phyloP scores from a whole-genome alignment of 2,797 vertebrate species.

The Nyctibius grandis region DNA sequence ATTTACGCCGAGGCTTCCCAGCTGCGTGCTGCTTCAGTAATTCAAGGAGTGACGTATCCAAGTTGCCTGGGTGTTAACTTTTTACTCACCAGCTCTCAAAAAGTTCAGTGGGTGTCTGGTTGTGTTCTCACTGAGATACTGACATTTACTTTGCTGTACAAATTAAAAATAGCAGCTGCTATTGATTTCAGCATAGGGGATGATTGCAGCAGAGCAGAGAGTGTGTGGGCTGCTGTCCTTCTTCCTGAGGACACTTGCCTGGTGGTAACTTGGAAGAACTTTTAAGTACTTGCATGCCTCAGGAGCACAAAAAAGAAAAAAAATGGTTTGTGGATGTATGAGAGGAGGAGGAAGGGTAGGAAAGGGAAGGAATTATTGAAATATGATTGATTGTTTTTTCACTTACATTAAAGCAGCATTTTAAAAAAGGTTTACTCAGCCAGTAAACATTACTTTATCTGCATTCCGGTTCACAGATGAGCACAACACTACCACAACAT shows the following conservation, averaged over 20 bases:
- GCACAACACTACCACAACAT: background rate
- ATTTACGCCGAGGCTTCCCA: background rate
- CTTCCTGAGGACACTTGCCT: background rate
- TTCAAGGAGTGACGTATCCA: background rate
- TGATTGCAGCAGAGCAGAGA: background rate
- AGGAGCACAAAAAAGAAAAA: background rate
- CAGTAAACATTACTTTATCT: background rate
- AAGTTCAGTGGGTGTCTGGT: background rate
- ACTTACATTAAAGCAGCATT: background rate
- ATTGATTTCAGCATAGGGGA: background rate
- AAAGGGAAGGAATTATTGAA: background rate
- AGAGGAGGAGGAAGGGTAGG: background rate
- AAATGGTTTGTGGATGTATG: background rate
- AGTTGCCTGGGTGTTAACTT: background rate
- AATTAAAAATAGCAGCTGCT: constrained; percentile 56
- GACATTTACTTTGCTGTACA: background rate
- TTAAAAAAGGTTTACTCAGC: background rate
- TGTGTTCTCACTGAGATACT: background rate
- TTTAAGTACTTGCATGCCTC: background rate
- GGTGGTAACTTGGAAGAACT: background rate
- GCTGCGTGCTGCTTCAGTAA: background rate
- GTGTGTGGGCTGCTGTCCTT: background rate
- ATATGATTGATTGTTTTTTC: background rate
- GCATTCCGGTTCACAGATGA: background rate
- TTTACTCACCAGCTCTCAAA: background rate